Conservation (phyloP, 1,140 invertebrate genomes). For the Aplysia californica region DNA sequence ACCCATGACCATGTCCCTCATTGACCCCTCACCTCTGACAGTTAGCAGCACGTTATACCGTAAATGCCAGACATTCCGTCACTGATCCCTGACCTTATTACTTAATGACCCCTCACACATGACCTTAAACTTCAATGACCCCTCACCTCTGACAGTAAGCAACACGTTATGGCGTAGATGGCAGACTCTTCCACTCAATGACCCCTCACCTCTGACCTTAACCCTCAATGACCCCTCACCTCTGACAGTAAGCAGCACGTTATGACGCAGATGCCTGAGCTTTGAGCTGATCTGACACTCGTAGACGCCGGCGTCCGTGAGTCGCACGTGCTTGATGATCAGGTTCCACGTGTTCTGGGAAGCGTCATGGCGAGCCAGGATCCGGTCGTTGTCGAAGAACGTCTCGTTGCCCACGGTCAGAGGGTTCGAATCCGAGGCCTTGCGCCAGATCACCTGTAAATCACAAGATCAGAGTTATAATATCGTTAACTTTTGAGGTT, state of each 20-base stretch:
- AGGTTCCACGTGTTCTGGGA: constrained; percentile 43
- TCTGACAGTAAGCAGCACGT: constrained; percentile 36
- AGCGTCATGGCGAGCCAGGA: constrained; percentile 35
- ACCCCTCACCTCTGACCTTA: too few species aligned
- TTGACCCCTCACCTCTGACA: too few species aligned
- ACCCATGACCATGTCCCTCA: too few species aligned
- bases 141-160: constrained; percentile 39
- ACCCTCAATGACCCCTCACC: too few species aligned
- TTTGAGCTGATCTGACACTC: constrained; percentile 56
- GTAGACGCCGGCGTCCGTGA: constrained; percentile 44
- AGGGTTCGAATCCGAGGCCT: constrained; percentile 38
- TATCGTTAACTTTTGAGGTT: too few species aligned
- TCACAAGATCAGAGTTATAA: too few species aligned
- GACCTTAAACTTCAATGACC: too few species aligned
- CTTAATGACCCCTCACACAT: too few species aligned
- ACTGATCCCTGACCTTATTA: too few species aligned
- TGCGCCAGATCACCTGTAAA: constrained; percentile 47
- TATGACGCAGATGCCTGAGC: constrained; percentile 31
- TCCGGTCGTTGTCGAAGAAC: constrained; percentile 36
- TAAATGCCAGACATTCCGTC: constrained; percentile 31
- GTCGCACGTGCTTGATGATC: constrained; percentile 42
- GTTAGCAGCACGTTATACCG: too few species aligned
- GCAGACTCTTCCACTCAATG: too few species aligned
- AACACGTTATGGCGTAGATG: constrained; percentile 35
- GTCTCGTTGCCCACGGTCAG: constrained; percentile 42